Conservation (phyloP, 2,797 vertebrate genomes). For the Pachyuromys duprasi region DNA sequence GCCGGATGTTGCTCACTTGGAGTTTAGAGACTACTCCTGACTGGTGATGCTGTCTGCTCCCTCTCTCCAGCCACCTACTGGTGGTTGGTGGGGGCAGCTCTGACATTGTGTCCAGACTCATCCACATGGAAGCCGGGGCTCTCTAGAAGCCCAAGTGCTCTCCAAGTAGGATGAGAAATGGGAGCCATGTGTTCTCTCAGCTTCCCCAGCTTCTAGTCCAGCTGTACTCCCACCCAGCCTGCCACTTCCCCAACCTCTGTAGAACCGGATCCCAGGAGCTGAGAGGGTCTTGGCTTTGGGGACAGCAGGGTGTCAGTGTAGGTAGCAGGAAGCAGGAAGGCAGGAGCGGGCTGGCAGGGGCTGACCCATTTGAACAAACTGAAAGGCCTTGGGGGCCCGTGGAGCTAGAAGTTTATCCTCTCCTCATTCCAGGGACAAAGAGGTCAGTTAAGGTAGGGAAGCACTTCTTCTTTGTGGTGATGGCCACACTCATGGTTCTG, state of each 20-base stretch:
- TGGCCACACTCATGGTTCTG: not conserved
- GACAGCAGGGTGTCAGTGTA: not conserved
- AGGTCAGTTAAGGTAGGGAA: not conserved
- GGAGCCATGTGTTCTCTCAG: not conserved
- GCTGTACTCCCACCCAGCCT: not conserved
- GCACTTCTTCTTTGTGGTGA: too few species aligned
- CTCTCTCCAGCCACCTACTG: too few species aligned
- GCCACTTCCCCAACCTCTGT: not conserved
- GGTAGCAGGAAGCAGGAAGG: not conserved
- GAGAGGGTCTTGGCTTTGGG: too few species aligned
- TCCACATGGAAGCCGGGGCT: not conserved
- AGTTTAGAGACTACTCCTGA: accelerated
- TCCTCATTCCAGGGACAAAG: too few species aligned
- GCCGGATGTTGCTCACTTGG: accelerated
- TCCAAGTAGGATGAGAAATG: accelerated
- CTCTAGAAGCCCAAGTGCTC: accelerated
- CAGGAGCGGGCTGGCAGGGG: not conserved
- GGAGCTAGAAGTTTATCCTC: too few species aligned
- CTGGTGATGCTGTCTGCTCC: accelerated
- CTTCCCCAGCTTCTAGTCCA: accelerated
- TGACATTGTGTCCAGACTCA: not conserved
- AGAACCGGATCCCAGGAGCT: not conserved
- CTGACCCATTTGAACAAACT: not conserved
- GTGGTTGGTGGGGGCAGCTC: not conserved
- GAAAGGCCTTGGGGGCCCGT: accelerated